Conservation (phyloP, 1,140 invertebrate genomes). For the Ceratina australensis region DNA sequence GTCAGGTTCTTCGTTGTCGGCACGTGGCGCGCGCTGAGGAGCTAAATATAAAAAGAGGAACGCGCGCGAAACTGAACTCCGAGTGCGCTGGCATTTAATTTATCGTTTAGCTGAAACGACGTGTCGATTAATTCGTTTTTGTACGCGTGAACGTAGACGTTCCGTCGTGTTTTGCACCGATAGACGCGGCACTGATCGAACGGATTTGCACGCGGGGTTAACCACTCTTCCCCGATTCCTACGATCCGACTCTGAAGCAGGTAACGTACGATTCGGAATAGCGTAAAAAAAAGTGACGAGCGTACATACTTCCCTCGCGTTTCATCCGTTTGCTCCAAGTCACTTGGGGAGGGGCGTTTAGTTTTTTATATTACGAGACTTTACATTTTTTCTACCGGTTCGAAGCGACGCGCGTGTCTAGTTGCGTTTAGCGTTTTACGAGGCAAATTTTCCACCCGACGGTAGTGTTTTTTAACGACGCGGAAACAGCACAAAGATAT, state of each 20-base stretch:
- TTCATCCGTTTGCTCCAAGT: conserved; percentile 51
- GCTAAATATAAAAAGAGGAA: conserved; percentile 48
- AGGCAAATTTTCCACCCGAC: conserved; percentile 1
- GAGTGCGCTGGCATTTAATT: conserved; percentile 36
- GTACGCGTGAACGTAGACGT: conserved; percentile 68
- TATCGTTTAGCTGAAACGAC: no score
- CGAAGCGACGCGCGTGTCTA: conserved; percentile 6
- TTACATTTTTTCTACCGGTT: conserved; percentile 24
- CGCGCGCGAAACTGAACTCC: conserved; percentile 53
- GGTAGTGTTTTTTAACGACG: conserved; percentile 2
- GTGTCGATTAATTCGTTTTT: conserved; percentile 67
- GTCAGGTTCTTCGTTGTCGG: conserved; percentile 13
- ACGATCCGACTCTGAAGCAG: conserved; percentile 10
- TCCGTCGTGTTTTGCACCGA: conserved; percentile 58
- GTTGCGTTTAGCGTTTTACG: conserved; percentile 45
- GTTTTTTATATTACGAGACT: conserved; percentile 43
- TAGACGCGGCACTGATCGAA: conserved; percentile 24
- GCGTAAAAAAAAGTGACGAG: conserved; percentile 25
- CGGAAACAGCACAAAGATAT: conserved; percentile 5
- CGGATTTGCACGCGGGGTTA: conserved; percentile 12
- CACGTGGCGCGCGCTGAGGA: conserved; percentile 51
- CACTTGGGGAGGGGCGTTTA: conserved; percentile 34
- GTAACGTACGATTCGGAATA: background rate
- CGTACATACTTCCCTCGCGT: background rate
- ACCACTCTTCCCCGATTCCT: conserved; percentile 31